These are phyloP conservation scores for Acleris sparsana DNA, from an alignment of 2,888 invertebrate genomes.

Conservation along the genomic window DNA sequence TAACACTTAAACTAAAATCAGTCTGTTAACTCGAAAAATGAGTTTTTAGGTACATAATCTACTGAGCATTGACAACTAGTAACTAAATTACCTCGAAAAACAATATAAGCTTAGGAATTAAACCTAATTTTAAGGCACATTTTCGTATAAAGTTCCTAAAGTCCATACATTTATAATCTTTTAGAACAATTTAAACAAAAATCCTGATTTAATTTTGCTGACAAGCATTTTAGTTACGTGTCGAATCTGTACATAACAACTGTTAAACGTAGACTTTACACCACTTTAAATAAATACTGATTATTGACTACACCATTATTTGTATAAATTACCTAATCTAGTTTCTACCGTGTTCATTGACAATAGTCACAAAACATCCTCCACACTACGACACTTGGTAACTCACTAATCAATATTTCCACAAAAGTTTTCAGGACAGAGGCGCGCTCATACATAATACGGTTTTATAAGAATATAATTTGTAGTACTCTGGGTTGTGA, in stretches of 20 bases:
- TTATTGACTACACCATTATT: conserved; percentile 50
- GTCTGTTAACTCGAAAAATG: conserved; percentile 76
- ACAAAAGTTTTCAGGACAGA: conserved; percentile 54
- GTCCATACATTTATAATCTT: neutral
- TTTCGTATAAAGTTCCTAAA: conserved; percentile 23
- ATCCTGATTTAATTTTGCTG: no score
- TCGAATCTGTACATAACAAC: neutral
- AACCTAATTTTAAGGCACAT: conserved; percentile 42
- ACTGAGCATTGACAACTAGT: conserved; percentile 66
- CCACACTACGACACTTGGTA: conserved; percentile 59
- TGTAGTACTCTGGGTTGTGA: conserved; percentile 73
- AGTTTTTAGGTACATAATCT: conserved; percentile 62
- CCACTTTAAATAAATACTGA: conserved; percentile 52
- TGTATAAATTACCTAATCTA: conserved; percentile 32
- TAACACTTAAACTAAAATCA: conserved; percentile 79
- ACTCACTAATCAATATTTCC: conserved; percentile 50
- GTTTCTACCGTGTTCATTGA: conserved; percentile 39
- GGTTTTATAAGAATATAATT: conserved; percentile 80
- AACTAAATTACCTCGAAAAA: conserved; percentile 34
- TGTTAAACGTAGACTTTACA: conserved; percentile 28
- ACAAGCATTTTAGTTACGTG: neutral
- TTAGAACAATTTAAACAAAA: no score
- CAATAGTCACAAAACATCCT: conserved; percentile 40
- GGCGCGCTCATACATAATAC: conserved; percentile 54
- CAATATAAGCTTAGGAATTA: conserved; percentile 30